Base-by-base conservation (phyloP, 2,113 vertebrate species). In the Saccopteryx bilineata region DNA sequence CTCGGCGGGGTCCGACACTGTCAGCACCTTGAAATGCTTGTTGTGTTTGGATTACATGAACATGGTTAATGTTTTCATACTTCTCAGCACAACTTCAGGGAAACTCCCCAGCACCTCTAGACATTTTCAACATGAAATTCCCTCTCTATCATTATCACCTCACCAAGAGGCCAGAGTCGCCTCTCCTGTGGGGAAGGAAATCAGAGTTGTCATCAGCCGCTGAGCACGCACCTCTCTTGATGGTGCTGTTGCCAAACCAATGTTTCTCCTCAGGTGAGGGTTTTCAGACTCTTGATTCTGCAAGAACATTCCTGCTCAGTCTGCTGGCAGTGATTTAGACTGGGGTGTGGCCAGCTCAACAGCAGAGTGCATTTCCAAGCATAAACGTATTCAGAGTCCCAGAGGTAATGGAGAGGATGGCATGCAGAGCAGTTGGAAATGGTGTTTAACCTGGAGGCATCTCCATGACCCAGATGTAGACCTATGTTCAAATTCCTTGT, bases 181-280 rank as follows among this genome's bases (percentile, higher is more conserved):
- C 80, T 90, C 75, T 72, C 61, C 50, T 48, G 60, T 68, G 63
- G 85, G 74, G 33, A 93, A 50, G 50, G 88, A 79, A 72, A 90
- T 92, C 95, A 10, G 26, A 61, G 94, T 72, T 89, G 52, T 26
- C 87, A 33, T 72, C 87, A 28, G 46, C 80, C 71, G 84, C 91
- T 56, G 26, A 65, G 81, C 58, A 0, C 88, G 69, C 68, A 46
- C 33, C 61, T 92, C 39, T 85, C 88, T 87, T 52, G 18, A n/a
- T 31, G 87, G 33, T 90, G 71, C 18, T 66, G 24, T 87, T 18
- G 0, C 78, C 92, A 39, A 72, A 52, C 68, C 88, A 56, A 82
- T 84, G 79, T 93, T 84, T 95, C 65, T 81, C 95, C 93, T 97
- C 90, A 69, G 95, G 86, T 91, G 71, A 95, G 84, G 52, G 56